These are phyloP conservation scores for Cochlearius cochlearius DNA, from an alignment of 2,113 vertebrate species.

Conservation along the genomic window DNA sequence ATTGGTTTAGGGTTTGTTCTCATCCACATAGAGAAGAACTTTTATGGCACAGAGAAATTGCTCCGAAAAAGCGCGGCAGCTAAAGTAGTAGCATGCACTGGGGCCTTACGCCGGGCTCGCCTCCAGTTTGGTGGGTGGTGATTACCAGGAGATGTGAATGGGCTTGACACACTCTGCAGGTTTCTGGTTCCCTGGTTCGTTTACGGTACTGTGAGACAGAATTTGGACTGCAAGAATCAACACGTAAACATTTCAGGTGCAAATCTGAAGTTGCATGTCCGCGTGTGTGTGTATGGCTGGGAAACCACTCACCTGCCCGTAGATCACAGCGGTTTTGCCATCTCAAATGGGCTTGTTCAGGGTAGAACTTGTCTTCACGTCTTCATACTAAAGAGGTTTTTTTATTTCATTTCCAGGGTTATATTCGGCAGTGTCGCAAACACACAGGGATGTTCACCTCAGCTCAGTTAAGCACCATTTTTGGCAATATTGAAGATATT, in stretches of 20 bases:
- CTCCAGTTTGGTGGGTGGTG: not conserved
- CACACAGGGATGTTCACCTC: slow-evolving; percentile 92
- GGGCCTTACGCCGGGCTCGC: rapidly evolving
- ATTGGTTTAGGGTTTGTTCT: not conserved
- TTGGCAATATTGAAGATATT: slow-evolving; percentile 98
- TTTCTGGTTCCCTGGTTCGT: not conserved
- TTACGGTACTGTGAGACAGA: not conserved
- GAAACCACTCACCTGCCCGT: not conserved
- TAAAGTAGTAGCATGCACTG: not conserved
- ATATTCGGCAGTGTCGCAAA: slow-evolving; percentile 95
- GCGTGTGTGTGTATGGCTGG: not conserved
- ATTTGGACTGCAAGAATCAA: not conserved
- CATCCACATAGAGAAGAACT: not conserved
- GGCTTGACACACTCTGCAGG: rapidly evolving
- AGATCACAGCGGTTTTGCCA: not conserved
- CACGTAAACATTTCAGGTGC: not conserved
- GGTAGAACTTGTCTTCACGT: not conserved
- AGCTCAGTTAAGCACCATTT: slow-evolving; percentile 89
- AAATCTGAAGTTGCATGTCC: not conserved
- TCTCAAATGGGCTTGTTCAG: not conserved
- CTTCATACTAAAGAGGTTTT: not conserved
- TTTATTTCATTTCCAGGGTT: slow-evolving; percentile 79
- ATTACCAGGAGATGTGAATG: rapidly evolving
- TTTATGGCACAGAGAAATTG: not conserved
- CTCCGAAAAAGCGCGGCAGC: not conserved